A percentile compares a stretch with the other conserved stretches of the same genome.
phyloP scores from a whole-genome alignment of 2,797 vertebrate genomes.

The Molossus alvarezi region DNA sequence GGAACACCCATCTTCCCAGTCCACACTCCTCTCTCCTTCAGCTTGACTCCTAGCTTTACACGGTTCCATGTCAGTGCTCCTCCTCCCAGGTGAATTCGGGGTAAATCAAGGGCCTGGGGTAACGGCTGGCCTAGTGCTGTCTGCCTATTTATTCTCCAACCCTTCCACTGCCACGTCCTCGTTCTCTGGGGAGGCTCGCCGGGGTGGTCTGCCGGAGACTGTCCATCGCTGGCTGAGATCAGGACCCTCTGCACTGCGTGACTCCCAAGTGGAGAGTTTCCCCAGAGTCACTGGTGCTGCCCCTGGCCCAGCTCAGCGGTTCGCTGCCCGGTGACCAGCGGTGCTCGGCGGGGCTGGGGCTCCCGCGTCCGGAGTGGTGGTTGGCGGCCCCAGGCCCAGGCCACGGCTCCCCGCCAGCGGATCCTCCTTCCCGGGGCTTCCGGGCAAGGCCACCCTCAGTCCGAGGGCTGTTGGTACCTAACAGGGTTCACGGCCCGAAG shows the following conservation, averaged over 20 bases:
- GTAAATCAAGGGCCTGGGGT: background rate
- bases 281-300: background rate
- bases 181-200: too few species aligned
- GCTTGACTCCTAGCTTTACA: background rate
- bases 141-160: too few species aligned
- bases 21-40: background rate
- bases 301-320: background rate
- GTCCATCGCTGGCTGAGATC: background rate
- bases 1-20: background rate
- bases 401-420: background rate
- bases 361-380: background rate
- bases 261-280: too few species aligned
- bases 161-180: accelerated
- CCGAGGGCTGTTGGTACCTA: background rate
- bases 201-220: background rate
- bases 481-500: background rate
- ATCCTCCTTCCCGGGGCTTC: background rate
- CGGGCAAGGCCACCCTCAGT: background rate
- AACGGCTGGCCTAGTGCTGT: background rate
- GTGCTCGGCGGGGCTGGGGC: background rate
- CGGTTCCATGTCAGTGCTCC: background rate
- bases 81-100: background rate
- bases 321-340: background rate
- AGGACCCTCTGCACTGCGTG: background rate
- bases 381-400: background rate